Percentiles rank a stretch among this genome's conserved stretches.
These are phyloP conservation scores for Pelvicachromis taeniatus DNA, from an alignment of 2,113 vertebrate genomes.

Conservation along the genomic window DNA sequence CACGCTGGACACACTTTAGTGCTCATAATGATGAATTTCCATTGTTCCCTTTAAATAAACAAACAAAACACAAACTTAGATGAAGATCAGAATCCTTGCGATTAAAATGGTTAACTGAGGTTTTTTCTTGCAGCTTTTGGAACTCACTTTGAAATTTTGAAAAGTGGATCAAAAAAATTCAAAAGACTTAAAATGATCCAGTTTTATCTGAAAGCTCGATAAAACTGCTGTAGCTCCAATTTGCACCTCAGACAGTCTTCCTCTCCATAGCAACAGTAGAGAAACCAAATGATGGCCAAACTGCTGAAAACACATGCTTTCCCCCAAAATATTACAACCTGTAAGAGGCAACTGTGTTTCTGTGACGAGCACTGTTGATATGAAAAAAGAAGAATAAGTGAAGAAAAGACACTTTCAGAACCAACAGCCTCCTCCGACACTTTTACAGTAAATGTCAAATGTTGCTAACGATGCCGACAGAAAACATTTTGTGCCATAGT, in stretches of 20 bases:
- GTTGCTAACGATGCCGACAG: neutral
- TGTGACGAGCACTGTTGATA: neutral
- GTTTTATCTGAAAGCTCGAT: neutral
- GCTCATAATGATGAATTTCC: neutral
- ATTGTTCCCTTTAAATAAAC: neutral
- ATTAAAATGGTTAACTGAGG: neutral
- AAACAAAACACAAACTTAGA: neutral
- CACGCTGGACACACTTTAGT: neutral
- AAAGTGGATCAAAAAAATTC: neutral
- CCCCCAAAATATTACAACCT: neutral
- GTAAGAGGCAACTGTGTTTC: neutral
- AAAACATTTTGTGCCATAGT: neutral
- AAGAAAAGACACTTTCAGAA: neutral
- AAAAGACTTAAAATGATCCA: neutral
- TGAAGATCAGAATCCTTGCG: neutral
- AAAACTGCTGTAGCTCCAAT: neutral
- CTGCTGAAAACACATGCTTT: neutral
- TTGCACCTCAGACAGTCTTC: neutral
- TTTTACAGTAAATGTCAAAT: accelerated
- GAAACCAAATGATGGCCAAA: neutral
- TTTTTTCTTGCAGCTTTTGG: neutral
- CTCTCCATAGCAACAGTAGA: neutral
- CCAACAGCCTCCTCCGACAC: neutral
- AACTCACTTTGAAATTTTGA: neutral
- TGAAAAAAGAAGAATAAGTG: neutral